These are phyloP conservation scores for Hycleus phaleratus DNA, from an alignment of 1,140 invertebrate genomes.

Conservation along the genomic window DNA sequence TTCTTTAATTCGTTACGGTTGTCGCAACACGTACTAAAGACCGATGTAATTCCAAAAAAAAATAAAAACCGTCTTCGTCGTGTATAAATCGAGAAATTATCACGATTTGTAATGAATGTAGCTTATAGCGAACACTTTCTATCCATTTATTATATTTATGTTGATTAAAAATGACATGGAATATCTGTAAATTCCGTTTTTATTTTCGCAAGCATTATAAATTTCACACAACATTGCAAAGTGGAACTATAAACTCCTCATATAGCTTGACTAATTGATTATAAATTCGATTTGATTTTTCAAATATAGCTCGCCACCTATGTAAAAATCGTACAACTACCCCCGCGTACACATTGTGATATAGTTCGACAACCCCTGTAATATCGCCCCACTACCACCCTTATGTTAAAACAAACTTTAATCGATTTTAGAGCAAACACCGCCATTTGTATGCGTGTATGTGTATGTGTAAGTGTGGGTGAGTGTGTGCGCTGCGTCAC, in stretches of 20 bases:
- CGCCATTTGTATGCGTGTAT: conserved; percentile 12
- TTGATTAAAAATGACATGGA: conserved; percentile 11
- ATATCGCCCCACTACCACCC: neutral
- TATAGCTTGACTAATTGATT: too few relatives aligned
- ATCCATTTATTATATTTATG: conserved; percentile 8
- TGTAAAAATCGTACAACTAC: neutral
- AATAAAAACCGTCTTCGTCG: too few relatives aligned
- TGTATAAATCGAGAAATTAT: conserved; percentile 8
- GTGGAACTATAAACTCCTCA: too few relatives aligned
- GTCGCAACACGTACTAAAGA: too few relatives aligned
- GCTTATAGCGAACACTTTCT: conserved; percentile 8
- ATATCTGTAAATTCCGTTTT: neutral
- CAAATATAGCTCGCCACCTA: conserved; percentile 1
- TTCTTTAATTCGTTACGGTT: too few relatives aligned
- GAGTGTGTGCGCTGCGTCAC: conserved; percentile 10
- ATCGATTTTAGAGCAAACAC: conserved; percentile 2
- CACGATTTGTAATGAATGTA: neutral
- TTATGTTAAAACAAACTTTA: neutral
- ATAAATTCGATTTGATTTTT: too few relatives aligned
- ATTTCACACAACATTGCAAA: too few relatives aligned
- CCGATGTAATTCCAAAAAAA: too few relatives aligned
- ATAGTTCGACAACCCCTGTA: too few relatives aligned
- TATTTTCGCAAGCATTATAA: too few relatives aligned
- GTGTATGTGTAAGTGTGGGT: neutral
- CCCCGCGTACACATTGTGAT: neutral